Conservation (phyloP, 1,140 invertebrate genomes). For the Acromyrmex echinatior region DNA sequence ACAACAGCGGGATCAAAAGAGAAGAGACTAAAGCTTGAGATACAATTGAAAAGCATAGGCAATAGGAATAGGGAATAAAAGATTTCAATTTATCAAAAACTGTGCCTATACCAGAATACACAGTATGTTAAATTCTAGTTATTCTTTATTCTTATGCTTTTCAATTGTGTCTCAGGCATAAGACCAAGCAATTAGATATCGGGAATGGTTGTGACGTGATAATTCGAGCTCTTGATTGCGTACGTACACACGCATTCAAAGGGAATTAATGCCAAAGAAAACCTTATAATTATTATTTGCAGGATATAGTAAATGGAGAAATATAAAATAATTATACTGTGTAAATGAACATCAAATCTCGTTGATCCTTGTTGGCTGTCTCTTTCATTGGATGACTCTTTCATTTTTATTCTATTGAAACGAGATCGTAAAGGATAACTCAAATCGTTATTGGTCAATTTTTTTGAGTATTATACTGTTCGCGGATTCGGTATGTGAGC, state of each 20-base stretch:
- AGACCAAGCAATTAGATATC: not conserved
- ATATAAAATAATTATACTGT: not conserved
- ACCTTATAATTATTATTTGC: not conserved
- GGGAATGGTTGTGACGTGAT: not conserved
- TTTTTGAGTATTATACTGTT: slow-evolving; percentile 73
- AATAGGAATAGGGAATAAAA: no score
- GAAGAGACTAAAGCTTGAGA: no score
- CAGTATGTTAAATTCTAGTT: no score
- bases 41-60: no score
- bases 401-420: not conserved
- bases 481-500: slow-evolving; percentile 67
- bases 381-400: no score
- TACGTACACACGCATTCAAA: not conserved
- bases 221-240: not conserved
- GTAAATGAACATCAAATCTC: not conserved
- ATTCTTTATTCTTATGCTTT: no score
- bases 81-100: no score
- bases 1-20: not conserved
- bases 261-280: not conserved
- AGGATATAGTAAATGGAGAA: not conserved
- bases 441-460: not conserved
- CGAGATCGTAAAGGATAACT: not conserved
- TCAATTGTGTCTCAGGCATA: not conserved
- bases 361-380: no score
- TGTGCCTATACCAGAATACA: no score